Base-by-base conservation (phyloP, 2,797 vertebrate genomes). In the Miichthys miiuy region DNA sequence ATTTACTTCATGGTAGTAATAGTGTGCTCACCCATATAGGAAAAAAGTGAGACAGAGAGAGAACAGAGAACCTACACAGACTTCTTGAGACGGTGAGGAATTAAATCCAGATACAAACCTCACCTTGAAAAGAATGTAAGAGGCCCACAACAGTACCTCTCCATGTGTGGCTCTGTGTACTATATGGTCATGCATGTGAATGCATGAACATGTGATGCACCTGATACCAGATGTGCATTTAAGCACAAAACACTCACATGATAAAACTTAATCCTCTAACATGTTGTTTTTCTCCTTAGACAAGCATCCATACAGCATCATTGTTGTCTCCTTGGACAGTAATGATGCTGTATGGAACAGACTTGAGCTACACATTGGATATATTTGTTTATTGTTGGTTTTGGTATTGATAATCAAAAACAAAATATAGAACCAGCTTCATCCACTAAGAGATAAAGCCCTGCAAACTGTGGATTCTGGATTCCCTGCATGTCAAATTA, bases 31-130 rank as follows among this genome's bases (percentile, higher is more conserved):
- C 4, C 46, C 14, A 17, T 27, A 5, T 68, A 62, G 48, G 21
- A 68, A 16, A 64, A 14, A 38, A 27, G 6, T 18, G 11, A 68
- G 54, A 46, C 1, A 54, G 65, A 56, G 13, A 63, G 14, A 44
- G 42, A 14, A 44, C 13, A 4, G 34, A 9, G 34, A 38, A 38
- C 34, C 34, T 38, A 38, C 34, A 38, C 34, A 38, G 34, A 38
- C 34, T 9, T 38, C 8, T 38, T 38, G 8, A 38, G 34, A 38
- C 34, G 9, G 34, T 38, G 34, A 8, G 44, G 20, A 52, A 75
- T 75, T 8, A 25, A 56, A 68, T 75, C 57, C 52, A 69, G 54
- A 61, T 56, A 72, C 5, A 1, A 58, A 27, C 10, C 30, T 68
- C 55, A 14, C 7, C 9, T 61, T 25, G 7, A 51, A 58, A 46